phyloP scores from a whole-genome alignment of 2,113 vertebrate species.

The Gobiocypris rarus region DNA sequence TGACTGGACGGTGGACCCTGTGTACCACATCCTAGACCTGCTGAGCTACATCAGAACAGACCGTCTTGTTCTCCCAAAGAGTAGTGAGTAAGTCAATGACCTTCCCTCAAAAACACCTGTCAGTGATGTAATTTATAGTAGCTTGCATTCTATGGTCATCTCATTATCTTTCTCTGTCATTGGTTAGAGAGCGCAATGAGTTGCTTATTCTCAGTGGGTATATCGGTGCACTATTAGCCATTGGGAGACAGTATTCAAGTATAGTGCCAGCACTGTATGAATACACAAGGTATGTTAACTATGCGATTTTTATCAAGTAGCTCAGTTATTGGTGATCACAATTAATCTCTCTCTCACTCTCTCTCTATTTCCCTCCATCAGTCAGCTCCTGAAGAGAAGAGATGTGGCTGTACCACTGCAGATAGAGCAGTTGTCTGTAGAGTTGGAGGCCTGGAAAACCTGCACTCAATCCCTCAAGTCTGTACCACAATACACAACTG shows the following conservation, averaged over 20 bases:
- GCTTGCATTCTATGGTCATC: neutral
- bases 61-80: conserved; percentile 81
- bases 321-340: neutral
- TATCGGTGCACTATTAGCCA: conserved; percentile 87
- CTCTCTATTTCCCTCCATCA: conserved; percentile 58
- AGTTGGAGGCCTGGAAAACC: conserved; percentile 90
- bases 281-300: conserved; percentile 86
- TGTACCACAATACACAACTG: neutral
- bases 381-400: conserved; percentile 92
- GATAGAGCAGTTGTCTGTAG: conserved; percentile 89
- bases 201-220: conserved; percentile 94
- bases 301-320: neutral
- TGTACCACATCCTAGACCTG: conserved; percentile 87
- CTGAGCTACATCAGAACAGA: conserved; percentile 93
- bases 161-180: conserved; percentile 42
- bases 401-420: conserved; percentile 89
- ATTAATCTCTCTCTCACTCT: neutral
- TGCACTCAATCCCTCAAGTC: conserved; percentile 74
- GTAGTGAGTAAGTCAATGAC: conserved; percentile 84
- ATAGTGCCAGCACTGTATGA: conserved; percentile 97
- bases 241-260: conserved; percentile 86
- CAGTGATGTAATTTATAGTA: neutral
- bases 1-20: conserved; percentile 87
- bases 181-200: conserved; percentile 86
- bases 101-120: neutral